phyloP scores from a whole-genome alignment of 1,140 invertebrate species.

The Eufriesea mexicana region DNA sequence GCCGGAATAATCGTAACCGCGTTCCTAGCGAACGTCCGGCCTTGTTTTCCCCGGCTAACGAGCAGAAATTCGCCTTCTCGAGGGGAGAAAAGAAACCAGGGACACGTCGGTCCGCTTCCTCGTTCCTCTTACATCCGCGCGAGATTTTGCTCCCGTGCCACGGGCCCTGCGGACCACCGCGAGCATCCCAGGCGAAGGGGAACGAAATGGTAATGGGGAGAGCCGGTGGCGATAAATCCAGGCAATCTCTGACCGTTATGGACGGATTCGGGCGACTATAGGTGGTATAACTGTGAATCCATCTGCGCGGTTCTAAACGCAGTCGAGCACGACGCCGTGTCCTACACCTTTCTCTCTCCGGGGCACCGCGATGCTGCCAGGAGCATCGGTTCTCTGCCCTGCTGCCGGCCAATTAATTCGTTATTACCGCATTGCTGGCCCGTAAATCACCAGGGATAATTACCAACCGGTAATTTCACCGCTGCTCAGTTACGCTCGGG shows the following conservation, averaged over 20 bases:
- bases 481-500: constrained; percentile 69
- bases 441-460: constrained; percentile 70
- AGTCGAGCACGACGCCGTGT: constrained; percentile 24
- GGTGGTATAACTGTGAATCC: constrained; percentile 55
- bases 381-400: constrained; percentile 14
- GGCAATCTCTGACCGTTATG: constrained; percentile 18
- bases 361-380: constrained; percentile 46
- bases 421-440: constrained; percentile 67
- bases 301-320: constrained; percentile 52
- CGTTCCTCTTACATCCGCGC: too few relatives aligned
- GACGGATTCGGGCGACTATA: constrained; percentile 5
- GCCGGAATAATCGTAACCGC: constrained; percentile 31
- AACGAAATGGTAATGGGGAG: background rate
- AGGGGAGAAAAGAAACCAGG: background rate
- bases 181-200: background rate
- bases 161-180: background rate
- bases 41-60: constrained; percentile 49
- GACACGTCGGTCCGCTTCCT: too few relatives aligned
- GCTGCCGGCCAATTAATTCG: constrained; percentile 63
- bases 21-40: background rate
- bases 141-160: background rate
- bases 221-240: background rate
- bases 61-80: constrained; percentile 46
- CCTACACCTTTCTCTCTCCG: constrained; percentile 54
- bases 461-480: constrained; percentile 72